Percentiles rank a stretch among this genome's conserved stretches.
phyloP scores from a whole-genome alignment of 2,888 invertebrate species.

The Schrankia costaestrigalis region DNA sequence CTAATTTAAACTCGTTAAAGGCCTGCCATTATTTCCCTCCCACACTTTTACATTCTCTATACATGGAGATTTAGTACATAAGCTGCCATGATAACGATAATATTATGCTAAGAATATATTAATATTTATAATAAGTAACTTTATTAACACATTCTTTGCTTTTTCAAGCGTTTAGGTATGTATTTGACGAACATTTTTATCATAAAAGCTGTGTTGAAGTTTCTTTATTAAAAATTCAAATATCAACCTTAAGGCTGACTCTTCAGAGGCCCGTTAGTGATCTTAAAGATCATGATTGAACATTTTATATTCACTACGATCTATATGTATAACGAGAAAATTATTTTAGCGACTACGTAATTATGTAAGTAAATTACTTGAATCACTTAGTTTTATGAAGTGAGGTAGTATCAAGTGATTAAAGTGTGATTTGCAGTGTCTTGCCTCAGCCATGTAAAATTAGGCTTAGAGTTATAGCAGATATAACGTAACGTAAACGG shows the following conservation, averaged over 20 bases:
- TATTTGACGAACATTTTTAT: slow-evolving; percentile 42
- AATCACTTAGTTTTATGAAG: slow-evolving; percentile 14
- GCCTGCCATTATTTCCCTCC: too few species aligned
- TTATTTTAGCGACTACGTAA: slow-evolving; percentile 23
- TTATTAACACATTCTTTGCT: slow-evolving; percentile 39
- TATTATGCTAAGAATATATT: too few species aligned
- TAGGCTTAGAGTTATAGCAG: too few species aligned
- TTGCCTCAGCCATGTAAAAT: too few species aligned
- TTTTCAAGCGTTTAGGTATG: slow-evolving; percentile 33
- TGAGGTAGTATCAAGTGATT: slow-evolving; percentile 5
- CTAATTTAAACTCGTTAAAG: too few species aligned
- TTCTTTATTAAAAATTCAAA: slow-evolving; percentile 57
- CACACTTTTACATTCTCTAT: too few species aligned
- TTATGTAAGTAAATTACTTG: slow-evolving; percentile 17
- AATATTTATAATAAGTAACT: slow-evolving; percentile 34
- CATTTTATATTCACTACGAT: slow-evolving; percentile 64
- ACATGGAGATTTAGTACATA: too few species aligned
- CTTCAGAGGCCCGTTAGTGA: slow-evolving; percentile 38
- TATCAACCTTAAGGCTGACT: slow-evolving; percentile 38
- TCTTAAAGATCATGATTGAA: slow-evolving; percentile 58
- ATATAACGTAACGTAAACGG: too few species aligned
- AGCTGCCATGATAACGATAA: too few species aligned
- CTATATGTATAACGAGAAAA: slow-evolving; percentile 55
- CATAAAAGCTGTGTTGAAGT: slow-evolving; percentile 36
- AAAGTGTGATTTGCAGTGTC: too few species aligned